Evolutionary conservation across 2,797 vertebrate species (phyloP).

Genomic region (Apogon hyalosoma): DNA sequence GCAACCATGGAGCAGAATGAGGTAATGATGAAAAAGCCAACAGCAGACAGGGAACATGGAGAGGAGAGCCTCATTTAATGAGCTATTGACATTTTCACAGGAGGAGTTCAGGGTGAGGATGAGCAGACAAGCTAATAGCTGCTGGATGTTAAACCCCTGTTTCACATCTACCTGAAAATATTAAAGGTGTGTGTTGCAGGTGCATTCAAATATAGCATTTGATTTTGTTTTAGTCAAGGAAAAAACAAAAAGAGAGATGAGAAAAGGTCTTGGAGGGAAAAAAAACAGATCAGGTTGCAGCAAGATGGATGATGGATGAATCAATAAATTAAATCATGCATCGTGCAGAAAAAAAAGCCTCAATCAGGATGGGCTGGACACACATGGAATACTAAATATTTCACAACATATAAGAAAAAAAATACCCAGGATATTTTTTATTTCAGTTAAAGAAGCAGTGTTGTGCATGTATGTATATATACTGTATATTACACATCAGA

Average conservation of each 20-base stretch:
- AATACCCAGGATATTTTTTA: neutral
- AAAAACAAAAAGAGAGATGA: neutral
- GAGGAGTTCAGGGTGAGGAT: constrained; percentile 20
- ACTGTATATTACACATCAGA: no score
- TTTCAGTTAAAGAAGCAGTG: neutral
- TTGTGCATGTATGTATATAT: no score
- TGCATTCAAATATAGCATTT: constrained; percentile 4
- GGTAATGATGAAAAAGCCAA: constrained; percentile 66
- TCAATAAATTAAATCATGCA: constrained; percentile 36
- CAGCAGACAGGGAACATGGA: constrained; percentile 27
- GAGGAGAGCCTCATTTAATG: constrained; percentile 58
- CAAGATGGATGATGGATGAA: constrained; percentile 17
- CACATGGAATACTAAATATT: constrained; percentile 12
- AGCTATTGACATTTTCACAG: constrained; percentile 73
- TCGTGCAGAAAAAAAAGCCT: neutral
- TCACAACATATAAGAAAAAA: neutral
- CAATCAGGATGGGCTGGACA: constrained; percentile 5
- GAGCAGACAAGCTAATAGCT: constrained; percentile 7
- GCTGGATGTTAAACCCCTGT: constrained; percentile 37
- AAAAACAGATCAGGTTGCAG: constrained; percentile 25
- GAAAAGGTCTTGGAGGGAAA: neutral
- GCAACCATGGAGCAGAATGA: constrained; percentile 58
- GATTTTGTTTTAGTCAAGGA: no score
- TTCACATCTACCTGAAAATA: constrained; percentile 10
- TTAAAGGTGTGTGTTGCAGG: constrained; percentile 19